These are phyloP conservation scores for Solenodon paradoxus DNA, from an alignment of 2,113 vertebrate genomes.

Conservation along the genomic window DNA sequence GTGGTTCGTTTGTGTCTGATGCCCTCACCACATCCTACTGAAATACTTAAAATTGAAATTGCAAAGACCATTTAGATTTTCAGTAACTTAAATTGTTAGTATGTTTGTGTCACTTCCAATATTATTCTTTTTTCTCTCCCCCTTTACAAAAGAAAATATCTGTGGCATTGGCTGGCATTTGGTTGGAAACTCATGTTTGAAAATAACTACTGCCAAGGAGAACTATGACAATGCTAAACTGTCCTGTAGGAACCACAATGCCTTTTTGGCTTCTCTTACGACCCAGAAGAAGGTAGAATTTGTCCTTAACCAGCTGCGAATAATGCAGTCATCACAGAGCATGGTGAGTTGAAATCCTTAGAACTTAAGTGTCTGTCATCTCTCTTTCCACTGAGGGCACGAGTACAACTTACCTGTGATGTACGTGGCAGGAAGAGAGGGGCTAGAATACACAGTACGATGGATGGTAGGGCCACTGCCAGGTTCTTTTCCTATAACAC, in stretches of 20 bases:
- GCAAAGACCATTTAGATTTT: slow-evolving; percentile 1
- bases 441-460: background rate
- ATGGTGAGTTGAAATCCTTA: slow-evolving; percentile 82
- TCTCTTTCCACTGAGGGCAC: background rate
- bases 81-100: background rate
- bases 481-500: background rate
- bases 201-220: slow-evolving; percentile 92
- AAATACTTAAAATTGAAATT: background rate
- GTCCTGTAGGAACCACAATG: slow-evolving; percentile 90
- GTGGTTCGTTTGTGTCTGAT: background rate
- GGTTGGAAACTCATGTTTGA: slow-evolving; percentile 95
- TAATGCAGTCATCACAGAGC: slow-evolving; percentile 88
- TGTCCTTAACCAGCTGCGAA: slow-evolving; percentile 94
- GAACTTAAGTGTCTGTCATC: background rate
- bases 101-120: slow-evolving; percentile 46
- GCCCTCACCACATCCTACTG: background rate
- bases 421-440: background rate
- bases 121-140: background rate
- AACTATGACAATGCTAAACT: slow-evolving; percentile 96
- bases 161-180: slow-evolving; percentile 96
- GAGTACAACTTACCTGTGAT: background rate
- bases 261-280: slow-evolving; percentile 94
- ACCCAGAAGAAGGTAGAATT: slow-evolving; percentile 97
- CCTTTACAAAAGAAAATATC: slow-evolving; percentile 88
- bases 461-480: background rate